Evolutionary conservation across 2,888 invertebrate genomes (phyloP).

Genomic region (Drosophila kokeensis): DNA sequence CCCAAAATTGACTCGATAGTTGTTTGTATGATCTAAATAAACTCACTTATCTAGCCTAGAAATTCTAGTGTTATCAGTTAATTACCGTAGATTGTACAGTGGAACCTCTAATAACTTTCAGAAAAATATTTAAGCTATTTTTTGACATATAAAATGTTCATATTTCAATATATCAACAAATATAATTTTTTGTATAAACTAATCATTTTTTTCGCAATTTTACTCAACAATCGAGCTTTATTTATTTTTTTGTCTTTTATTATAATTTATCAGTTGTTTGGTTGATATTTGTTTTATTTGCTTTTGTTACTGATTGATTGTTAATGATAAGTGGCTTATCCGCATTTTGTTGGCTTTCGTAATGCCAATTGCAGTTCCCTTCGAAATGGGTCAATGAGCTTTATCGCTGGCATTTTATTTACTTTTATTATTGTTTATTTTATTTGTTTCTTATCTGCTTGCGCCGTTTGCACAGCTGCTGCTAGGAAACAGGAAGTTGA

Average conservation of each 20-base stretch:
- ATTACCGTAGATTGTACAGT: conserved; percentile 1
- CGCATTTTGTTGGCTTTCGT: conserved; percentile 19
- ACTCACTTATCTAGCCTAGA: conserved; percentile 58
- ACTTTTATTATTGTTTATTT: not conserved
- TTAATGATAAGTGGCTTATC: conserved; percentile 56
- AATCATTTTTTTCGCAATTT: not conserved
- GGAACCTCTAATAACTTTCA: not conserved
- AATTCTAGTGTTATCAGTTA: conserved; percentile 42
- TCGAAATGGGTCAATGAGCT: conserved; percentile 72
- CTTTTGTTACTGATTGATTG: conserved; percentile 65
- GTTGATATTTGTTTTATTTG: conserved; percentile 43
- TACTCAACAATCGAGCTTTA: not conserved
- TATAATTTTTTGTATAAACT: not conserved
- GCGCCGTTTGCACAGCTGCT: conserved; percentile 71
- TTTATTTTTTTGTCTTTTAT: not conserved
- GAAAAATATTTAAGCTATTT: not conserved
- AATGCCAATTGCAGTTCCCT: conserved; percentile 37
- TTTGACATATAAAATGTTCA: not conserved
- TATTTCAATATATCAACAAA: not conserved
- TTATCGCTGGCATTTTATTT: conserved; percentile 50
- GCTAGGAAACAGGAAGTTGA: conserved; percentile 56
- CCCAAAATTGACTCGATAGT: conserved; percentile 46
- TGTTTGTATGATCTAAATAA: conserved; percentile 32
- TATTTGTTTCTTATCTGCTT: not conserved
- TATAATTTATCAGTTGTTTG: conserved; percentile 16